Evolutionary conservation across 2,888 invertebrate species (phyloP), one percentile per base, ranked within the genome.

Genomic region (Hyles lineata): DNA sequence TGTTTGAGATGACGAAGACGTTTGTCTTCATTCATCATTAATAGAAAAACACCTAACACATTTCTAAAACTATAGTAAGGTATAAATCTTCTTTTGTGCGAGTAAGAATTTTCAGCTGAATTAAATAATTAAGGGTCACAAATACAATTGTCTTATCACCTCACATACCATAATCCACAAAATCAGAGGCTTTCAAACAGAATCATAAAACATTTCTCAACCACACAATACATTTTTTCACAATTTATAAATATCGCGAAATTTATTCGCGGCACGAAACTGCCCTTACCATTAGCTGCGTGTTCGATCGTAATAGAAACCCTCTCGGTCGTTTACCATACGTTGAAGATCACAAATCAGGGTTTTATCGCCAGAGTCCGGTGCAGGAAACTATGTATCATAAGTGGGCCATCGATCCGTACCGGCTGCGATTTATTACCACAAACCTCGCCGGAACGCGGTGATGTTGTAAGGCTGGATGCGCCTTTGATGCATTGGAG

Each of bases 321-420:
- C 72, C 73, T 63, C 61, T 52, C 21, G 70, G 29, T 43, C 55
- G 70, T 70, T 67, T 72, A 69, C 50, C 70, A 62, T 70, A 73
- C 58, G 72, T 35, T 55, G 72, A 72, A 83, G 83, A 85, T 86
- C 86, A 86, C 87, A 88, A 87, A 87, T 88, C 87, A 87, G 83
- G 77, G 83, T 88, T 90, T 90, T 89, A 89, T 89, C 86, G 83
- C 74, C 78, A 76, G 79, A 85, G 86, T 85, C 87, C 86, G 85
- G 80, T 83, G 84, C 83, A 86, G 85, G 86, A 84, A 89, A 88
- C 89, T 86, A 87, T 91, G 88, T 89, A 89, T 91, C 89, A 90
- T 88, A 89, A 89, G 89, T 88, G 85, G 87, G 83, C 78, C 84
- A 89, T 90, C 87, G 90, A 89, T 89, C 85, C 80, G 73, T 75